phyloP scores from a whole-genome alignment of 1,140 invertebrate genomes.

The Calosoma granatense region DNA sequence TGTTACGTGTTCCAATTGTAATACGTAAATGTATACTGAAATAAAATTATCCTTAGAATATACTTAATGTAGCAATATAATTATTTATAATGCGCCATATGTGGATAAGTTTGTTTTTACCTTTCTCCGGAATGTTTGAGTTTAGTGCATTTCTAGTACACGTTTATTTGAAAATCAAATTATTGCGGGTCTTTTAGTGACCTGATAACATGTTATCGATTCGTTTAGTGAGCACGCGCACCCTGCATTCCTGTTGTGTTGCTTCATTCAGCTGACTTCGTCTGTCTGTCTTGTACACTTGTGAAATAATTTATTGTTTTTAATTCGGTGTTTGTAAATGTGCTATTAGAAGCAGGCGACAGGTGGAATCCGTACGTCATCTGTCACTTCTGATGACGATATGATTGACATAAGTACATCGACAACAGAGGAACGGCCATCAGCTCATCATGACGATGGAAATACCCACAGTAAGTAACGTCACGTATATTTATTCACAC shows the following conservation, averaged over 20 bases:
- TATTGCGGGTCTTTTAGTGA: not conserved
- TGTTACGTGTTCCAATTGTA: too few species aligned
- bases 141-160: too few species aligned
- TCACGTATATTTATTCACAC: slow-evolving; percentile 16
- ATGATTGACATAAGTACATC: slow-evolving; percentile 54
- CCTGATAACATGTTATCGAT: not conserved
- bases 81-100: too few species aligned
- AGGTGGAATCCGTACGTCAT: slow-evolving; percentile 27
- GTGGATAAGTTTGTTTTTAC: too few species aligned
- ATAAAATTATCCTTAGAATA: too few species aligned
- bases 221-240: not conserved
- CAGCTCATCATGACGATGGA: slow-evolving; percentile 33
- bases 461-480: slow-evolving; percentile 26
- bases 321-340: not conserved
- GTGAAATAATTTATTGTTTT: not conserved
- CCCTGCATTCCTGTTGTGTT: not conserved
- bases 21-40: too few species aligned
- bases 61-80: too few species aligned
- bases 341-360: slow-evolving; percentile 26
- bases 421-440: slow-evolving; percentile 31
- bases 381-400: slow-evolving; percentile 45
- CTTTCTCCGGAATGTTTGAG: too few species aligned
- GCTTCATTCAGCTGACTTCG: slow-evolving; percentile 1
- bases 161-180: not conserved
- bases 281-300: not conserved